Percentiles rank a stretch among this genome's conserved stretches.
phyloP scores from a whole-genome alignment of 2,113 vertebrate species.

The Perca schrenkii region DNA sequence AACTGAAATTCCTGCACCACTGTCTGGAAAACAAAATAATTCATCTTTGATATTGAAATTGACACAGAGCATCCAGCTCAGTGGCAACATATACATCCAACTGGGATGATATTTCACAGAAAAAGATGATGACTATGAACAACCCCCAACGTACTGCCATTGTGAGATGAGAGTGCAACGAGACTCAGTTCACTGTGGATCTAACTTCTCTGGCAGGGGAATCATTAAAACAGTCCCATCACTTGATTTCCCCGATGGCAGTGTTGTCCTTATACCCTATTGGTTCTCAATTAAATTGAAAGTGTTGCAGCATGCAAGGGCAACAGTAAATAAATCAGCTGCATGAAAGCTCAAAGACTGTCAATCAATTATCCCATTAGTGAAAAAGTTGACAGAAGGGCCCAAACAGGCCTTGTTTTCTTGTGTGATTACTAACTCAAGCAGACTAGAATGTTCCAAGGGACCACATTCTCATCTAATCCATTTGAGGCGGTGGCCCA shows the following conservation, averaged over 20 bases:
- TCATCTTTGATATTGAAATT: conserved; percentile 48
- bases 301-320: conserved; percentile 46
- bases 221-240: conserved; percentile 75
- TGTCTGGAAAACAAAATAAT: conserved; percentile 37
- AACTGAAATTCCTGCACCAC: conserved; percentile 16
- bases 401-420: conserved; percentile 37
- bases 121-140: conserved; percentile 38
- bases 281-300: conserved; percentile 69
- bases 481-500: conserved; percentile 45
- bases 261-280: conserved; percentile 37
- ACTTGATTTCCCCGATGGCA: conserved; percentile 51
- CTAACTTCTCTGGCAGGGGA: conserved; percentile 52
- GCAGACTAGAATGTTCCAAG: conserved; percentile 28
- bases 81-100: conserved; percentile 22
- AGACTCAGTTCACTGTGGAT: conserved; percentile 46
- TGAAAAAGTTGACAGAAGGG: conserved; percentile 61
- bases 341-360: conserved; percentile 64
- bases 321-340: conserved; percentile 50
- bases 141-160: background rate
- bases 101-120: conserved; percentile 42
- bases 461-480: conserved; percentile 43
- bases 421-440: conserved; percentile 62
- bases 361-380: conserved; percentile 81
- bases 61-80: conserved; percentile 26
- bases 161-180: conserved; percentile 59